Evolutionary conservation across 2,888 invertebrate species (phyloP).

Genomic region (Phaonia tiefii): DNA sequence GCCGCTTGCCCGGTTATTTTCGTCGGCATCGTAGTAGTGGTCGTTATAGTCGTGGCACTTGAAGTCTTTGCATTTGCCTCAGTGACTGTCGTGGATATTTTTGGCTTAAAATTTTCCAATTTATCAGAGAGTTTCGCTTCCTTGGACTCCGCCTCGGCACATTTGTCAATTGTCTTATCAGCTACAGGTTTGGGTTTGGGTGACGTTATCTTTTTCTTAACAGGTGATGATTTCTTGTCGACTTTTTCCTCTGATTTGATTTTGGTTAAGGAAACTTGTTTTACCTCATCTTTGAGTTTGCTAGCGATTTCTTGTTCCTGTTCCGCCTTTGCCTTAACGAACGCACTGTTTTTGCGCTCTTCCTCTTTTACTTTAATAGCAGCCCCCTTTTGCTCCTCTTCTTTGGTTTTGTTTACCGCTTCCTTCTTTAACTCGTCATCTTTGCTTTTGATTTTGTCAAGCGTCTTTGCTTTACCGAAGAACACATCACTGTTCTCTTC

Average conservation of each 20-base stretch:
- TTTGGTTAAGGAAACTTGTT: background rate
- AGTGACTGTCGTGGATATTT: slow-evolving; percentile 64
- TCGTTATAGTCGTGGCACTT: slow-evolving; percentile 64
- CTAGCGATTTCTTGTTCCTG: background rate
- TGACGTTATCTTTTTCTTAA: slow-evolving; percentile 11
- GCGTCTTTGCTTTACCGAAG: too few relatives aligned
- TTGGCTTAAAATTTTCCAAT: slow-evolving; percentile 60
- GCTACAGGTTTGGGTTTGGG: slow-evolving; percentile 51
- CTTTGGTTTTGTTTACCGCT: background rate
- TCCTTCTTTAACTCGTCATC: background rate
- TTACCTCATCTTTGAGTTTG: background rate
- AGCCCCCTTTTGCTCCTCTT: background rate
- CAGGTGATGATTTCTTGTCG: slow-evolving; percentile 49
- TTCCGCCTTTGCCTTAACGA: background rate
- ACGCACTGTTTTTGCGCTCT: too few relatives aligned
- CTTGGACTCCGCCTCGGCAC: slow-evolving; percentile 20
- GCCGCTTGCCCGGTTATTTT: slow-evolving; percentile 78
- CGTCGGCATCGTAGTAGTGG: slow-evolving; percentile 75
- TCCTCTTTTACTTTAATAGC: background rate
- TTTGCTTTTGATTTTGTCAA: too few relatives aligned
- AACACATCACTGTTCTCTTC: too few relatives aligned
- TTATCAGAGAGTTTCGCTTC: slow-evolving; percentile 65
- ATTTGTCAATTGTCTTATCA: background rate
- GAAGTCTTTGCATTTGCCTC: slow-evolving; percentile 56
- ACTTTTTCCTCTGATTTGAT: slow-evolving; percentile 55